phyloP scores from a whole-genome alignment of 2,113 vertebrate species.

The Passer domesticus region DNA sequence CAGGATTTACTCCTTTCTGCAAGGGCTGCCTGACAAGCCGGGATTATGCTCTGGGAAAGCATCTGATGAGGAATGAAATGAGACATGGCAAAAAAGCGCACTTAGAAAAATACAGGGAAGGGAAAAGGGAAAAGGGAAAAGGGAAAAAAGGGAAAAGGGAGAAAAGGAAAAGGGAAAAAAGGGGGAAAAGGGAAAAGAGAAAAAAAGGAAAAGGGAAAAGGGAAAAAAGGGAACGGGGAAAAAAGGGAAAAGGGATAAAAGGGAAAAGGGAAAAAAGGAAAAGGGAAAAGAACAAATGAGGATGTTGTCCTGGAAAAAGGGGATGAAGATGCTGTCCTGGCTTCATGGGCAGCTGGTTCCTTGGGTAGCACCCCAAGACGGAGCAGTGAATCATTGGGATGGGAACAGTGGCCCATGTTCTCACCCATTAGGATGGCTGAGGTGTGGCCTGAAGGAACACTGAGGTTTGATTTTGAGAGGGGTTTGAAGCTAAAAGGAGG shows the following conservation, averaged over 20 bases:
- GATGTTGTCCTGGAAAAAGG: not conserved
- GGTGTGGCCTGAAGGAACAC: accelerated
- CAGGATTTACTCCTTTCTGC: not conserved
- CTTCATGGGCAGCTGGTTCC: accelerated
- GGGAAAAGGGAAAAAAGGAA: not conserved
- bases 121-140: not conserved
- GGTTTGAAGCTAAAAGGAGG: not conserved
- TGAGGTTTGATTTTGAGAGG: not conserved
- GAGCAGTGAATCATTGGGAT: not conserved
- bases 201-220: not conserved
- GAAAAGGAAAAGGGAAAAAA: not conserved
- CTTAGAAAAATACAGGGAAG: not conserved
- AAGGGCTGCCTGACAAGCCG: not conserved
- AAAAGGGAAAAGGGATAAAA: not conserved
- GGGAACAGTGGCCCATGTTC: not conserved
- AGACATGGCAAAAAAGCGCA: not conserved
- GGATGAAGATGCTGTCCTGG: accelerated
- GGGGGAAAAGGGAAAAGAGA: not conserved
- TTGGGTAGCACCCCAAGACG: not conserved
- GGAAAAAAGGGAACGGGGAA: not conserved
- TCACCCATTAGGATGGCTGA: accelerated
- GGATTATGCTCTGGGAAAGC: not conserved
- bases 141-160: not conserved
- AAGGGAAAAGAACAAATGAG: accelerated
- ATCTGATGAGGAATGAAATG: not conserved